Conservation (phyloP, 2,888 invertebrate species). For the Magallana nippona region DNA sequence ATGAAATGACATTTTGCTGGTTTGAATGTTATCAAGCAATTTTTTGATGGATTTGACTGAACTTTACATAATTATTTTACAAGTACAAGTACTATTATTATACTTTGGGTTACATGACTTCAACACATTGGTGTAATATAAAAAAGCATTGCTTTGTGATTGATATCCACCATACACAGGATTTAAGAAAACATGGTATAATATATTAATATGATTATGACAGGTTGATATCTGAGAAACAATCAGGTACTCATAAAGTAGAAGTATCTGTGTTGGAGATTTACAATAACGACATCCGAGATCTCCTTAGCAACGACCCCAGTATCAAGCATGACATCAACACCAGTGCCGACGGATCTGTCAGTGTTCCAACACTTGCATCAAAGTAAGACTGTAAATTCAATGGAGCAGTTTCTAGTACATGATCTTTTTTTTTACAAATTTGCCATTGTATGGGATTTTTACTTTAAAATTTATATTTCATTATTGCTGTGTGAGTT, state of each 20-base stretch:
- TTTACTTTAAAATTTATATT: no score
- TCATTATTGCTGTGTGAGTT: no score
- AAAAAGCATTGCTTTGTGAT: no score
- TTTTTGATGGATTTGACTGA: no score
- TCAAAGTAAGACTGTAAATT: constrained; percentile 65
- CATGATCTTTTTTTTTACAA: not conserved
- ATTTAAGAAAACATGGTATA: not conserved
- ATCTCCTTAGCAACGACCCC: constrained; percentile 71
- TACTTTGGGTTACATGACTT: no score
- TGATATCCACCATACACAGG: no score
- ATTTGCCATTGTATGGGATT: no score
- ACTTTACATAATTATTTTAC: no score
- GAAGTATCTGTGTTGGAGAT: constrained; percentile 76
- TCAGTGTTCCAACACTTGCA: constrained; percentile 71
- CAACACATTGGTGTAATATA: no score
- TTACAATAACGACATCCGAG: constrained; percentile 77
- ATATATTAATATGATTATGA: not conserved
- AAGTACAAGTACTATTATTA: no score
- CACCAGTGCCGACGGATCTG: constrained; percentile 70
- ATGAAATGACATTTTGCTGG: no score
- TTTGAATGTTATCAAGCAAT: no score
- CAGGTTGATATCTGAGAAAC: constrained; percentile 73
- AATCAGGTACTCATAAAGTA: constrained; percentile 65
- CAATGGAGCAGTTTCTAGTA: not conserved
- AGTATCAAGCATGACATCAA: constrained; percentile 74